Base-by-base conservation (phyloP, 1,140 invertebrate genomes). In the Argopecten irradians region DNA sequence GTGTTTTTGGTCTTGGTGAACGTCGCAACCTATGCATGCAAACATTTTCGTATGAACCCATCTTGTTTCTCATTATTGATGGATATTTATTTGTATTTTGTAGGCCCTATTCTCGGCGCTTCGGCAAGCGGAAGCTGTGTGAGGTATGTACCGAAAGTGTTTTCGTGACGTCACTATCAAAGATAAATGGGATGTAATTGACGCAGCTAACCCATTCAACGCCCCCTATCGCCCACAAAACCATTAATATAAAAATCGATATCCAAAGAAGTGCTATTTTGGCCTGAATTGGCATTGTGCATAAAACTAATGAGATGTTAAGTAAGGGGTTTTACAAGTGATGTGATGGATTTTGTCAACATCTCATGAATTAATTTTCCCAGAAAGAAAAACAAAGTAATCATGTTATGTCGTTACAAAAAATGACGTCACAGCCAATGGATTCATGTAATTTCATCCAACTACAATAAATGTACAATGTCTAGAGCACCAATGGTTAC, bases 111-210 rank as follows among this genome's bases (percentile, higher is more conserved):
- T 82, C 82, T 88, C 41, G 39, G 46, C 85, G 87, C 34, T 33
- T 90, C 41, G 85, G 83, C 34, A 90, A 28, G 28, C 43, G 87
- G 33, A 82, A 39, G 35, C 34, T 34, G 14, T 87, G 85, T 84
- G 85, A 87, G 85, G 84, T 88, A 46, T 82, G 36, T 41, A 85
- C n/a, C 16, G 41, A 86, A 39, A 46, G 36, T 86, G 36, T 88
- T 39, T 84, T 71, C 36, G 14, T 85, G 84, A 71, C 55, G 55
- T 71, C 55, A 71, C n/a, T 28, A 28, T 71, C 55, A 71, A n/a
- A 71, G 55, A 71, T 71, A 71, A 71, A 71, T 71, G 55, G n/a
- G 55, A 71, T 28, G 55, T 71, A 28, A 71, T 71, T 71, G 55
- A 71, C 55, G 55, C 55, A 7, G n/a, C 22, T 16, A 71, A 16